Evolutionary conservation across 2,888 invertebrate genomes (phyloP), one percentile per base, ranked within the genome.

Genomic region (Drosophila percnosoma): DNA sequence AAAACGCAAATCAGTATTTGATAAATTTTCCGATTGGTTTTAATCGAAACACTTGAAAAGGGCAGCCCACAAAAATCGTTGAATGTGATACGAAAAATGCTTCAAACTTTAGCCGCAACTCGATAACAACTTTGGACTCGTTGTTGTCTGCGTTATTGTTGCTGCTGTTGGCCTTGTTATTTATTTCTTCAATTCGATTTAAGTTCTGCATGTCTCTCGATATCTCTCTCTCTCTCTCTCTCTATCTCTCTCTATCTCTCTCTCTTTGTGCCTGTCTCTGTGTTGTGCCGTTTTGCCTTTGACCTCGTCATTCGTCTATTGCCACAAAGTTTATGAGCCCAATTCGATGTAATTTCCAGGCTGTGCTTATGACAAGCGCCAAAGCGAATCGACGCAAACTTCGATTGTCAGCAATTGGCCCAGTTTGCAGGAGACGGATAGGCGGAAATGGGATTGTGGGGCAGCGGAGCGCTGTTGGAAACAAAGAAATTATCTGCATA

Each of bases 401-500:
- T 78, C 67, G 73, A 77, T 76, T 76, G 73, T 64, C 67, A 54
- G 66, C 55, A 54, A 66, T 49, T 66, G 67, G 38, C 48, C 55
- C 55, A 67, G 67, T 67, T 67, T 24, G 55, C 15, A 31, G 29
- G 7, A 31, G 31, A 5, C 49, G 15, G 42, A 42, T 21, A 11
- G 11, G 3, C 2, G 18, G 27, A 5, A 36, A 36, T 13, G 31
- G 11, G 27, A n/a, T 13, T 18, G 21, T 4, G 15, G 34, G 33
- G 31, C 18, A 15, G 40, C 40, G n/a, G 27, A 11, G 13, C 31
- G 24, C 24, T 24, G 49, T 38, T 24, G 59, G 38, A 81, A 88
- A 84, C 84, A 88, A 87, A 78, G 79, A 75, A 79, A 84, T 89
- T 76, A 76, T 84, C 87, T 84, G 87, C 87, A 87, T 89, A 81